Evolutionary conservation across 2,888 invertebrate species (phyloP).

Genomic region (Cosmia trapezina): DNA sequence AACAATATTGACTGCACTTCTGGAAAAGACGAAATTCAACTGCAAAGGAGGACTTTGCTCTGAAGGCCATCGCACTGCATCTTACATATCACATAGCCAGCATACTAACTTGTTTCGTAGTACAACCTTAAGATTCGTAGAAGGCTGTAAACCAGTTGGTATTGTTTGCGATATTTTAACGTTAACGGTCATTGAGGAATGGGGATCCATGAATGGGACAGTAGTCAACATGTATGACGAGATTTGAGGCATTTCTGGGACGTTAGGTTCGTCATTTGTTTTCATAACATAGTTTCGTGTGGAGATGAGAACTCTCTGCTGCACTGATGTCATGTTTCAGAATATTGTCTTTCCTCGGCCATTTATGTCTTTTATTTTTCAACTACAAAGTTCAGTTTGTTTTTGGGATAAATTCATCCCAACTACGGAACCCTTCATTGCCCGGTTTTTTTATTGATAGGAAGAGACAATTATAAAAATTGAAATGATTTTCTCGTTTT

Average conservation of each 20-base stretch:
- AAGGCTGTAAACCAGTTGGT: constrained; percentile 42
- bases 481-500: background rate
- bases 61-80: background rate
- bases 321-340: background rate
- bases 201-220: constrained; percentile 43
- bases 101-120: constrained; percentile 2
- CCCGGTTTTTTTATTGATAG: background rate
- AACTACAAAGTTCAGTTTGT: too few relatives aligned
- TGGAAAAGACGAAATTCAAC: background rate
- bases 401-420: too few relatives aligned
- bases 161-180: constrained; percentile 54
- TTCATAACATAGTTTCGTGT: constrained; percentile 5
- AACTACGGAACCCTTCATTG: too few relatives aligned
- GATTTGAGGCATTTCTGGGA: constrained; percentile 35
- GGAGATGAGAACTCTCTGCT: background rate
- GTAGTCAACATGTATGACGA: constrained; percentile 34
- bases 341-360: background rate
- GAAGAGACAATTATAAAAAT: background rate
- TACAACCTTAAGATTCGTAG: constrained; percentile 14
- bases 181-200: constrained; percentile 44
- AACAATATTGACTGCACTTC: too few relatives aligned
- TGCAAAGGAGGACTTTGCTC: background rate
- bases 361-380: background rate
- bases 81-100: background rate
- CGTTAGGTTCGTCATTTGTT: constrained; percentile 3